Evolutionary conservation across 2,888 invertebrate genomes (phyloP), one percentile per base, ranked within the genome.

Genomic region (Gymnocheta viridis): DNA sequence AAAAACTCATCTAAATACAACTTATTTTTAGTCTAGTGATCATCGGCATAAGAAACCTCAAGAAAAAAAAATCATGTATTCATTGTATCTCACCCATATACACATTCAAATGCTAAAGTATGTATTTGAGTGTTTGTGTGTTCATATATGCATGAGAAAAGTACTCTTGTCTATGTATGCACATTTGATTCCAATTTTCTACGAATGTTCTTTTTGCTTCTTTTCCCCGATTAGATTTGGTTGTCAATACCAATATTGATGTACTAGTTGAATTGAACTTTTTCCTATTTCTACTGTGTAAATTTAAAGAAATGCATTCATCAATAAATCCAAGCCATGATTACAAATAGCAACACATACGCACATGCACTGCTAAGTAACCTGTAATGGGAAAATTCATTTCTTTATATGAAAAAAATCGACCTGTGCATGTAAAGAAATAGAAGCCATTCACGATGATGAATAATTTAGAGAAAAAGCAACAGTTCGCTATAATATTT

Each of bases 171-270:
- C 12, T 47, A 4, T 24, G 12, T n/a, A 47, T n/a, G 17, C 3
- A 62, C 14, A 77, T 67, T 58, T 67, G n/a, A 47, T 69, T 66
- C 38, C 24, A 24, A 22, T 60, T 47, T 60, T 10, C 3, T 60
- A 19, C 0, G 29, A 64, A 64, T 54, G 49, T 32, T 41, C n/a
- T 27, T 51, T 58, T 19, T 4, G 22, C 47, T 24, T 35, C n/a
- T 56, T 60, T 73, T 72, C 69, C 69, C 66, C 73, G 72, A 78
- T 82, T 80, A 80, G 76, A 77, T 79, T 76, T 76, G 76, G 67
- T 80, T 80, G 66, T 77, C 83, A 80, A 76, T 83, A 35, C 29
- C 41, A 83, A 72, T 83, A 80, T 83, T 80, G 76, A 76, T 79
- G 79, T 83, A 64, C 62, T 62, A 29, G 38, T n/a, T 73, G 67